Evolutionary conservation across 2,888 invertebrate genomes (phyloP).

Genomic region (Nowickia ferox): DNA sequence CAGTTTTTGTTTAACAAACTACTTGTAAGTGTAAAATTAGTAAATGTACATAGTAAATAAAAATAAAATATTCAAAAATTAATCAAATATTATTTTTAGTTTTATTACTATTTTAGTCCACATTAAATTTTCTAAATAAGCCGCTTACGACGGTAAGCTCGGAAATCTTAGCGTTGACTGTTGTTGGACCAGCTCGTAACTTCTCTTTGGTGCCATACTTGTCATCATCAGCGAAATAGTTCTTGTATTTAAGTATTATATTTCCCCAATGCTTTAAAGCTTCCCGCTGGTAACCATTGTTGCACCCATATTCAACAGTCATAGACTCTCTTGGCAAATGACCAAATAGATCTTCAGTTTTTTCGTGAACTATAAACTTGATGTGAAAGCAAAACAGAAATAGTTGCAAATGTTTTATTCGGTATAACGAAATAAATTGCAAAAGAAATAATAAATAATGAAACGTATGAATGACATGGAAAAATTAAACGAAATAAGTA

Average conservation of each 20-base stretch:
- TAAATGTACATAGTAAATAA: constrained; percentile 35
- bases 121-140: constrained; percentile 78
- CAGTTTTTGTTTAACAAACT: constrained; percentile 40
- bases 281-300: constrained; percentile 78
- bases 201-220: constrained; percentile 77
- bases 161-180: constrained; percentile 72
- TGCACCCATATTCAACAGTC: constrained; percentile 78
- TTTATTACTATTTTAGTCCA: constrained; percentile 73
- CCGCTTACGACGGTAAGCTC: constrained; percentile 77
- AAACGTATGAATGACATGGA: not conserved
- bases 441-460: not conserved
- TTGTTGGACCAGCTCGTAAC: constrained; percentile 74
- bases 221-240: constrained; percentile 77
- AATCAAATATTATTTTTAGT: not conserved
- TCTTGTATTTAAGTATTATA: constrained; percentile 73
- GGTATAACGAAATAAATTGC: not conserved
- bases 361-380: constrained; percentile 78
- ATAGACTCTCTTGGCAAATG: constrained; percentile 77
- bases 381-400: not conserved
- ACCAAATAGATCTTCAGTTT: constrained; percentile 78
- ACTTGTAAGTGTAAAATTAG: constrained; percentile 25
- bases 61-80: constrained; percentile 41
- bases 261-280: constrained; percentile 76
- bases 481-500: not conserved
- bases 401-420: not conserved